Base-by-base conservation (phyloP, 2,888 invertebrate species). In the Pinctada fucata region DNA sequence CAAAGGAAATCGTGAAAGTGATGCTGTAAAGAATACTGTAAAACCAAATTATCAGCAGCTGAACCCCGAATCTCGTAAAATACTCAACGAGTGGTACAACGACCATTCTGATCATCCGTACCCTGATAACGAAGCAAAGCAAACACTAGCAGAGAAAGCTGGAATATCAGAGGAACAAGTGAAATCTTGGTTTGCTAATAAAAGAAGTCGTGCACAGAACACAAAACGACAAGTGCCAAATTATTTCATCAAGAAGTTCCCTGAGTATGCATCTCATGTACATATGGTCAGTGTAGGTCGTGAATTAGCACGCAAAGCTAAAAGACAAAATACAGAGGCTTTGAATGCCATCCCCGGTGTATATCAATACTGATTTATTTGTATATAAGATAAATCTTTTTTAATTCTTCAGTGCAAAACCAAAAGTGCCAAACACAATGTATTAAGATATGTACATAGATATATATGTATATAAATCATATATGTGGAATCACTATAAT, bases 151-250 rank as follows among this genome's bases (percentile, higher is more conserved):
- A 3, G 69, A 78, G 6, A 72, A 75, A 48, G 86, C 87, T 66
- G 83, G 83, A 16, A 88, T 90, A 16, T 84, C 84, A 8, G 70
- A 85, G 31, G 75, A 79, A 31, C 89, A 90, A 78, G 88, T 89
- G 63, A 86, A 88, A 69, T 89, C 89, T 1, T 90, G 90, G 90
- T 90, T 90, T 77, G 89, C 89, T 48, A 90, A 90, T 82, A 88
- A 87, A 76, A 76, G 90, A 47, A 89, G 88, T 68, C 82, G 90
- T 45, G 88, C 86, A 47, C 86, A 88, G 77, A 90, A 90, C 79
- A 89, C 89, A 2, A 82, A 83, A 49, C 77, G 83, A 79, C 88
- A 88, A 73, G 84, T 88, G 45, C 89, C 89, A 4, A 88, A 88
- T 66, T 89, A 89, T 78, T 88, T 88, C 82, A 85, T 87, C 67